Conservation (phyloP, 1,140 invertebrate species). For the Pogonognathellus flavescens region DNA sequence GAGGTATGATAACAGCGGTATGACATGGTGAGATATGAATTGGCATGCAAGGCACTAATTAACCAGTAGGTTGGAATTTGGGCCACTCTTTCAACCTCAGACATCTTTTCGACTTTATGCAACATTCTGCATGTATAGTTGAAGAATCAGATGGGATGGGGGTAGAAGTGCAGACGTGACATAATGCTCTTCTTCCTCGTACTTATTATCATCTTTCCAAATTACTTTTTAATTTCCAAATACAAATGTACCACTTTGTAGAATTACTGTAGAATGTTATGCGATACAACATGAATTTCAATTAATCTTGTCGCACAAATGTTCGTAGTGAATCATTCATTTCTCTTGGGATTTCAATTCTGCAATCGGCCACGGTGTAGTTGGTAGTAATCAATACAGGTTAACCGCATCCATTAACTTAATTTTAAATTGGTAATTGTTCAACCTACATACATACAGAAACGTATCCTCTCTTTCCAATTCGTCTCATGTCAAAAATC, state of each 20-base stretch:
- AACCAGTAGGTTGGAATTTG: slow-evolving; percentile 27
- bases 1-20: not conserved
- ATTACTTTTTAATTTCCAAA: not conserved
- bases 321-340: too few relatives aligned
- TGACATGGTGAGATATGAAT: slow-evolving; percentile 3
- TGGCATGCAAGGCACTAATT: slow-evolving; percentile 38
- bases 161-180: slow-evolving; percentile 20
- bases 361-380: too few relatives aligned
- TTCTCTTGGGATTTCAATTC: too few relatives aligned
- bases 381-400: too few relatives aligned
- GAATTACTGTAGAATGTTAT: not conserved
- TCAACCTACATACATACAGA: too few relatives aligned
- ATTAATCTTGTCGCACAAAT: too few relatives aligned
- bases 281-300: too few relatives aligned
- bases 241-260: not conserved
- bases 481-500: too few relatives aligned
- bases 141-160: not conserved
- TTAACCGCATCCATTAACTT: too few relatives aligned
- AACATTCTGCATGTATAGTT: not conserved
- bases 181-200: slow-evolving; percentile 29
- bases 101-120: slow-evolving; percentile 16
- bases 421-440: too few relatives aligned
- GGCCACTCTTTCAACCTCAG: not conserved
- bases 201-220: slow-evolving; percentile 13
- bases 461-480: too few relatives aligned